These are phyloP conservation scores for Falco naumanni DNA, from an alignment of 2,797 vertebrate species.

Conservation along the genomic window DNA sequence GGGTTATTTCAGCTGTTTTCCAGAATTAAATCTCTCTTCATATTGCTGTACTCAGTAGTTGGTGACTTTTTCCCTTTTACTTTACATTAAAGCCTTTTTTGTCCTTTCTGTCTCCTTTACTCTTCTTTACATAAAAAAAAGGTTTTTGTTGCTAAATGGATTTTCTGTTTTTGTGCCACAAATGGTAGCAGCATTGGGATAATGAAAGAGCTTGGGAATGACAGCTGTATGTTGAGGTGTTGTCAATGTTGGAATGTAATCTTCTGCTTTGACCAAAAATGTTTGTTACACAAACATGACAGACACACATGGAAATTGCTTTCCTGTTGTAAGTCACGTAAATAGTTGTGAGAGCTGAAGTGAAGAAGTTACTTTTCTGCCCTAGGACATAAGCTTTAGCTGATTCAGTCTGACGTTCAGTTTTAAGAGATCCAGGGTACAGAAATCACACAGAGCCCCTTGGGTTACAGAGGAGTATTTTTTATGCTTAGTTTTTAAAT, in stretches of 20 bases:
- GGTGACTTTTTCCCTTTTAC: neutral
- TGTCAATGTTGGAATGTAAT: neutral
- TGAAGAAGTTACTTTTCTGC: neutral
- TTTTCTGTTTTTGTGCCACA: neutral
- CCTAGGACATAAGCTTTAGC: neutral
- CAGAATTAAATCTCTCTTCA: neutral
- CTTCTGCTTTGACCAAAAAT: neutral
- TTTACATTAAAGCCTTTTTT: neutral
- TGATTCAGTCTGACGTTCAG: neutral
- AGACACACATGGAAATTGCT: no score
- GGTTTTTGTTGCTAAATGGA: neutral
- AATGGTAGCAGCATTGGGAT: neutral
- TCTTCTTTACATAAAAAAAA: neutral
- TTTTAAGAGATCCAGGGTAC: neutral
- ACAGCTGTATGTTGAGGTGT: neutral
- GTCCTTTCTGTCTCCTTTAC: accelerated
- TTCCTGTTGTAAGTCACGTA: neutral
- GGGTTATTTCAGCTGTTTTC: neutral
- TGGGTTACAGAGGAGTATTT: neutral
- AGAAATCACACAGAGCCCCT: neutral
- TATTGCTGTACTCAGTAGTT: neutral
- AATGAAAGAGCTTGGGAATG: neutral
- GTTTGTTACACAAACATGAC: neutral
- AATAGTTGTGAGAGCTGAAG: neutral
- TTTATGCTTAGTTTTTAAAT: neutral